Evolutionary conservation across 1,140 invertebrate species (phyloP), one percentile per base, ranked within the genome.

Genomic region (Stegodyphus dumicola): DNA sequence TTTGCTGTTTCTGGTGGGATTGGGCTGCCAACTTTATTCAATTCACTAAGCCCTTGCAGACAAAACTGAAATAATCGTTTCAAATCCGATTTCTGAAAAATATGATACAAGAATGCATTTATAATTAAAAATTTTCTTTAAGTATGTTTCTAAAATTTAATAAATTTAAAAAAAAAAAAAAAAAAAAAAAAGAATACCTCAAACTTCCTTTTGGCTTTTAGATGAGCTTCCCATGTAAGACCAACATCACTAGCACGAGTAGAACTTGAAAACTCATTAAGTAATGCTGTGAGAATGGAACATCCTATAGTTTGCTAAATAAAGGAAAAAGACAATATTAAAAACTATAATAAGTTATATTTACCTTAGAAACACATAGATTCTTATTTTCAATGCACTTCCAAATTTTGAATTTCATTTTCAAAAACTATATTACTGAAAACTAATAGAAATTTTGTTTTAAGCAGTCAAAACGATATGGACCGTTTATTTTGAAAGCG

Each of bases 201-300:
- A 93, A 97, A 97, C 66, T 94, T 92, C 88, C 94, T 94, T 90
- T 97, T 97, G 49, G 95, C 93, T 89, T 93, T 93, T 87, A 94
- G 94, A 90, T 97, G 95, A n/a, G 94, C 93, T 91, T 96, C 95
- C 94, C 94, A 97, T 15, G 95, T 94, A 65, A 97, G 90, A 10
- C 95, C 95, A 66, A 96, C 94, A 91, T 96, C 95, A 33, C 95
- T 94, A 7, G 95, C 95, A 89, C 96, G 95, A 0, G 94, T 93
- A n/a, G 95, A 95, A 64, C 93, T 95, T 67, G 95, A 94, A 92
- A 96, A 96, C 91, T 98, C 96, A 93, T 95, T 94, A 91, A 97
- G 93, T 64, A 97, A 91, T 10, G 95, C 93, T 75, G 93, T 92
- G 87, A 97, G 93, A 81, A 97, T 93, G 80, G 94, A 94, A 89